Conservation (phyloP, 1,140 invertebrate genomes). For the Metopolophium dirhodum region DNA sequence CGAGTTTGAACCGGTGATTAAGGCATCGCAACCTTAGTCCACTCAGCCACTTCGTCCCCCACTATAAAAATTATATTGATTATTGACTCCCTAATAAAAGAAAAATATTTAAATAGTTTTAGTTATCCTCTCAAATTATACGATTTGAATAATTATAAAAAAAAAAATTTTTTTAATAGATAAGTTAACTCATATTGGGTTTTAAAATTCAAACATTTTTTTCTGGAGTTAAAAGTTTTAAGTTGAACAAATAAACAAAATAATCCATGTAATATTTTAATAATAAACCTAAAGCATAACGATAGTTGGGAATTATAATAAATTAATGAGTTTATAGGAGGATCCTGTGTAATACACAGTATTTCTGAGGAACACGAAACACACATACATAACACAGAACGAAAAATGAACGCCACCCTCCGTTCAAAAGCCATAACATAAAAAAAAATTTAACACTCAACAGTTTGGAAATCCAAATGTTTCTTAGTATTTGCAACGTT, state of each 20-base stretch:
- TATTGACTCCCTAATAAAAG: no score
- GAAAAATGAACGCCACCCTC: neutral
- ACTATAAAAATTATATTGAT: no score
- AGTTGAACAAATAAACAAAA: neutral
- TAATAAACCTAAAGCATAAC: no score
- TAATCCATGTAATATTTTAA: neutral
- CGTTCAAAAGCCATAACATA: neutral
- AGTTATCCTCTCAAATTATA: neutral
- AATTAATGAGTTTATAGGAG: neutral
- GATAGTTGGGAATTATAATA: neutral
- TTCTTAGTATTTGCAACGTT: neutral
- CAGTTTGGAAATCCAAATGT: neutral
- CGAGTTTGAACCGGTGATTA: no score
- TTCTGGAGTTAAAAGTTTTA: no score
- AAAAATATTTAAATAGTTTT: no score
- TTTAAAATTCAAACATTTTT: neutral
- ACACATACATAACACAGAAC: neutral
- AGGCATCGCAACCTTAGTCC: no score
- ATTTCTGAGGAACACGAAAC: neutral
- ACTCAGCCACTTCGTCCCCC: no score
- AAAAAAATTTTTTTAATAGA: no score
- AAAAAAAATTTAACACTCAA: neutral
- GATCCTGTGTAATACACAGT: neutral
- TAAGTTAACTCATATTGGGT: neutral
- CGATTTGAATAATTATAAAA: no score